These are phyloP conservation scores for Heliothis virescens DNA, from an alignment of 1,140 invertebrate species.

Conservation along the genomic window DNA sequence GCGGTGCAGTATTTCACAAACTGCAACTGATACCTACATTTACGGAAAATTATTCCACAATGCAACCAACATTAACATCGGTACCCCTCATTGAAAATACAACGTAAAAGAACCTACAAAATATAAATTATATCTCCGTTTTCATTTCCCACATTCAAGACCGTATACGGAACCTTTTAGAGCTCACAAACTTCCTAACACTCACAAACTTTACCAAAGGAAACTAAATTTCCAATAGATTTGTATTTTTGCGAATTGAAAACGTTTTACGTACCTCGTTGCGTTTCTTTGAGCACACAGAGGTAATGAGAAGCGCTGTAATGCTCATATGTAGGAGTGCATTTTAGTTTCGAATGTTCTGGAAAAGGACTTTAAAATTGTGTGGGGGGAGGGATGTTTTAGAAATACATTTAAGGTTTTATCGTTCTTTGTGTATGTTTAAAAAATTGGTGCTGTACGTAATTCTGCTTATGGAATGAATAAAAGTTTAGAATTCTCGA, in stretches of 20 bases:
- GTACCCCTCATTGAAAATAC: no score
- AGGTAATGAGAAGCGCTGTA: conserved; percentile 30
- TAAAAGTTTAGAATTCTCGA: no score
- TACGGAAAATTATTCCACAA: no score
- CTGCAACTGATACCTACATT: no score
- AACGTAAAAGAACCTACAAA: neutral
- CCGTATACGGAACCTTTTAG: conserved; percentile 11
- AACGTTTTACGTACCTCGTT: conserved; percentile 16
- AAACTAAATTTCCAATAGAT: conserved; percentile 33
- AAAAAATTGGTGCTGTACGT: no score
- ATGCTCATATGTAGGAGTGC: neutral
- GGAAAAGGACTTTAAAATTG: neutral
- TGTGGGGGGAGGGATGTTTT: neutral
- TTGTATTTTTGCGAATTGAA: conserved; percentile 37
- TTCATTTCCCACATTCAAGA: neutral
- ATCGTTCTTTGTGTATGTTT: neutral
- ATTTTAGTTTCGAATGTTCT: neutral
- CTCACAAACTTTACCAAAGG: neutral
- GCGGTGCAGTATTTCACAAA: no score
- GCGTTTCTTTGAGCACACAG: conserved; percentile 36
- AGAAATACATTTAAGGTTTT: neutral
- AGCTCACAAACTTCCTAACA: conserved; percentile 2
- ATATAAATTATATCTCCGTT: neutral
- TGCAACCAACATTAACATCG: no score
- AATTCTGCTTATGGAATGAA: no score